Evolutionary conservation across 2,113 vertebrate genomes (phyloP).

Genomic region (Hiodon tergisus): DNA sequence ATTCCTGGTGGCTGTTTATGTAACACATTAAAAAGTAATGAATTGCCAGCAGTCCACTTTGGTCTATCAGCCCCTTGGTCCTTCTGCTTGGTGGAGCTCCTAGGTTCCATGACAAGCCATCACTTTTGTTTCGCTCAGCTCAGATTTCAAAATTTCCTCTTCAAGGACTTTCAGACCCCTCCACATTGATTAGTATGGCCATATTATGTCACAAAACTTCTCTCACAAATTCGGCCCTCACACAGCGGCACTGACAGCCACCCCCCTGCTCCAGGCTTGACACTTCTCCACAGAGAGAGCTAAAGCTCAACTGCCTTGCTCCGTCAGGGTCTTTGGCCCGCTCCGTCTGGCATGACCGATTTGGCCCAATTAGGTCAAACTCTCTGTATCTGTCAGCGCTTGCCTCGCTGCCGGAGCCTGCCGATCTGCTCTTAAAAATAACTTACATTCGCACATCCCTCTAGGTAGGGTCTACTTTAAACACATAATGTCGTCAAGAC

Average conservation of each 20-base stretch:
- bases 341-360: constrained; percentile 11
- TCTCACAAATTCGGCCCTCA: no score
- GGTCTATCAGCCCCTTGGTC: no score
- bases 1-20: no score
- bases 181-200: no score
- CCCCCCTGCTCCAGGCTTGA: no score
- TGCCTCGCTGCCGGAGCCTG: background rate
- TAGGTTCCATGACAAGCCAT: no score
- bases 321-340: background rate
- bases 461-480: background rate
- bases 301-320: background rate
- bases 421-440: constrained; percentile 3
- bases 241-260: no score
- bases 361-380: constrained; percentile 24
- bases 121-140: background rate
- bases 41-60: no score
- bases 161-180: background rate
- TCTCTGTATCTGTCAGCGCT: constrained; percentile 13
- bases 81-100: no score
- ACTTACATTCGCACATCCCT: constrained; percentile 14
- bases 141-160: background rate
- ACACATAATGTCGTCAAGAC: background rate
- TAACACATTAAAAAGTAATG: no score
- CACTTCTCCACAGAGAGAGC: background rate
- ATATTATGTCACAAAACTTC: no score